Conservation (phyloP, 2,888 invertebrate species). For the Nysson spinosus region DNA sequence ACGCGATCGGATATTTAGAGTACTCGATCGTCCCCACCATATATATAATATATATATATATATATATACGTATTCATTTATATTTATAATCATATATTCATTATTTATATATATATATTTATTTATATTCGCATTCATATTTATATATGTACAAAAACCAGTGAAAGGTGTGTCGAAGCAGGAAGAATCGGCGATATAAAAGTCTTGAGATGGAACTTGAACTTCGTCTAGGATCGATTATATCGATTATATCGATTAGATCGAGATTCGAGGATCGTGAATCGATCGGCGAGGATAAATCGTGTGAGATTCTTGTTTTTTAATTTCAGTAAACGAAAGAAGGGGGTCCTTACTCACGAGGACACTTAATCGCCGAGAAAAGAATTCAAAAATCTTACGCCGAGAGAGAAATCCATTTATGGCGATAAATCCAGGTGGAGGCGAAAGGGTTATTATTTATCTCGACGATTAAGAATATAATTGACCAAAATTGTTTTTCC, state of each 20-base stretch:
- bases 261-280: no score
- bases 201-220: slow-evolving; percentile 8
- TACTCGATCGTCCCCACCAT: no score
- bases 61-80: no score
- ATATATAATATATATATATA: no score
- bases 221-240: background rate
- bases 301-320: slow-evolving; percentile 7
- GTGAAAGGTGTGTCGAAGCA: slow-evolving; percentile 25
- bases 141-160: slow-evolving; percentile 37
- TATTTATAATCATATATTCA: no score
- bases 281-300: slow-evolving; percentile 26
- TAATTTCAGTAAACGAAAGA: slow-evolving; percentile 26
- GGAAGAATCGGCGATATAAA: slow-evolving; percentile 20
- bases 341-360: slow-evolving; percentile 33
- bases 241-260: slow-evolving; percentile 1
- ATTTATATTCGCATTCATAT: no score
- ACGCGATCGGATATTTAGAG: no score
- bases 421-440: no score
- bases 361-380: slow-evolving; percentile 16
- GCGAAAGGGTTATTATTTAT: no score
- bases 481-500: no score
- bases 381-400: slow-evolving; percentile 17
- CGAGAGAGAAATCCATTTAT: slow-evolving; percentile 17
- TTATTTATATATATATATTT: no score
- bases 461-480: no score